Conservation (phyloP, 2,113 vertebrate genomes). For the Chaetops frenatus region DNA sequence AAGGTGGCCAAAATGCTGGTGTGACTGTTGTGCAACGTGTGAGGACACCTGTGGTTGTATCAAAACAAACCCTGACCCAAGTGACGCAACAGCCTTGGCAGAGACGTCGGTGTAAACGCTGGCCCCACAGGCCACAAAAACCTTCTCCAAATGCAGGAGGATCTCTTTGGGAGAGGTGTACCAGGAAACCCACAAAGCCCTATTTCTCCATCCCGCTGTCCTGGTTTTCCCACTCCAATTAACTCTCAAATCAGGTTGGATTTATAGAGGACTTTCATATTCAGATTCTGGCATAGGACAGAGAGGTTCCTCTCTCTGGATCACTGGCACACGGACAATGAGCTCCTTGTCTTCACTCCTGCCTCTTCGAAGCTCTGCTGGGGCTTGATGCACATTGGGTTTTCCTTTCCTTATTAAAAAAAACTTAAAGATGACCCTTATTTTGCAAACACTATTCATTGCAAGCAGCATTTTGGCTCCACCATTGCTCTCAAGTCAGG, state of each 20-base stretch:
- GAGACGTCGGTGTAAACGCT: accelerated
- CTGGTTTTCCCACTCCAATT: background rate
- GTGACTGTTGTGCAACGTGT: background rate
- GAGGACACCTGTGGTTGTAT: background rate
- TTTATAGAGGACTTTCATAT: background rate
- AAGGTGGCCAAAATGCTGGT: background rate
- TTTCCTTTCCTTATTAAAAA: background rate
- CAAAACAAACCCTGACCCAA: background rate
- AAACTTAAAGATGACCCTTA: background rate
- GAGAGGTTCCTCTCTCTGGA: background rate
- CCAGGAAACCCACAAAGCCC: background rate
- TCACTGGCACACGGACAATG: background rate
- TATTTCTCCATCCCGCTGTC: background rate
- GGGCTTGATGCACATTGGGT: background rate
- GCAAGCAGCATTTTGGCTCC: background rate
- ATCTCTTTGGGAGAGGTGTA: background rate
- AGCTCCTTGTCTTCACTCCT: background rate
- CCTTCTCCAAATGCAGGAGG: background rate
- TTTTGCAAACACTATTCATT: background rate
- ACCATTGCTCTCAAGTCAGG: background rate
- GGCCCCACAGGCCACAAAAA: background rate
- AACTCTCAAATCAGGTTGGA: background rate
- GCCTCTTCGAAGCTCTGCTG: background rate
- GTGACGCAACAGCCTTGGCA: background rate
- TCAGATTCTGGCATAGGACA: background rate